These are phyloP conservation scores for Parnassius orleans DNA, from an alignment of 2,888 invertebrate species.

Conservation along the genomic window DNA sequence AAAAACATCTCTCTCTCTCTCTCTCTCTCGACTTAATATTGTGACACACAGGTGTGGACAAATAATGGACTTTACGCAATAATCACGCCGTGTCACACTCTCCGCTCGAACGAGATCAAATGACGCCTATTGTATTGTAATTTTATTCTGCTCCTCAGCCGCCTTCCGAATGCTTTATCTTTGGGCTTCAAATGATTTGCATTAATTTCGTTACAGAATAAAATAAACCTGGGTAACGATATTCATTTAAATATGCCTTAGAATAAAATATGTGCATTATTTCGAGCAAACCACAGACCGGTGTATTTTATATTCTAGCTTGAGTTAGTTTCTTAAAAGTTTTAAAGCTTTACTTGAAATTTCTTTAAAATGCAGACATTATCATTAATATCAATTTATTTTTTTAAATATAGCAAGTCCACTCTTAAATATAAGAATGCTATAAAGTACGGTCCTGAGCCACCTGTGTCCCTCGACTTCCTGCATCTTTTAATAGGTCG, in stretches of 20 bases:
- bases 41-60: conserved; percentile 32
- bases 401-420: too few relatives aligned
- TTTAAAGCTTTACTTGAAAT: too few relatives aligned
- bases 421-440: too few relatives aligned
- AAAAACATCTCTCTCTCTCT: too few relatives aligned
- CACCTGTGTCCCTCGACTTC: too few relatives aligned
- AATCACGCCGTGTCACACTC: conserved; percentile 44
- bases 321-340: too few relatives aligned
- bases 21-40: too few relatives aligned
- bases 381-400: too few relatives aligned
- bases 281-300: neutral
- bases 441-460: too few relatives aligned
- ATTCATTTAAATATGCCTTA: conserved; percentile 10
- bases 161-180: conserved; percentile 20
- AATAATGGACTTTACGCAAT: conserved; percentile 51
- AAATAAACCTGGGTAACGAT: conserved; percentile 6
- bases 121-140: conserved; percentile 35
- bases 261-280: conserved; percentile 11
- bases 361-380: too few relatives aligned
- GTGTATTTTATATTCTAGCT: neutral
- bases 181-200: conserved; percentile 18
- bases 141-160: conserved; percentile 32
- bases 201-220: conserved; percentile 15
- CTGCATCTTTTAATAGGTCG: too few relatives aligned
- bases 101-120: conserved; percentile 36